A percentile compares a stretch with the other conserved stretches of the same genome.
phyloP scores from a whole-genome alignment of 2,797 vertebrate genomes.

The Podarcis lilfordi region DNA sequence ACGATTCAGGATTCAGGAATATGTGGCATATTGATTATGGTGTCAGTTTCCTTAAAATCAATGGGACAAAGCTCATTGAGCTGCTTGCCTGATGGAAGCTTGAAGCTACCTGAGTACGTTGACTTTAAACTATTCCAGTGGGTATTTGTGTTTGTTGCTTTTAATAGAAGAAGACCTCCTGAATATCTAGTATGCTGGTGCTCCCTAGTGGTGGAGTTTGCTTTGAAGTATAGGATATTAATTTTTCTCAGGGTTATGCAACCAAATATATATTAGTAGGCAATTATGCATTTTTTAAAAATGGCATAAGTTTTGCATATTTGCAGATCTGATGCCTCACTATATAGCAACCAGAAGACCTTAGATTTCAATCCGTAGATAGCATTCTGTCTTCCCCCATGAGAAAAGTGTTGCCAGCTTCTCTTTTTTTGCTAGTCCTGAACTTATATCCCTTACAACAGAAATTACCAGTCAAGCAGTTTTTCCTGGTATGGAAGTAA shows the following conservation, averaged over 20 bases:
- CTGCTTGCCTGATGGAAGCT: background rate
- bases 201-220: slow-evolving; percentile 64
- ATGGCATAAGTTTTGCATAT: background rate
- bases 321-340: background rate
- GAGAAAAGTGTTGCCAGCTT: background rate
- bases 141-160: background rate
- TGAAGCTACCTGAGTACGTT: slow-evolving; percentile 41
- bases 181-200: slow-evolving; percentile 45
- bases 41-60: background rate
- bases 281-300: background rate
- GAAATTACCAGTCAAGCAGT: background rate
- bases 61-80: background rate
- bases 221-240: background rate
- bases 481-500: background rate
- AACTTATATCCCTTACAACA: background rate
- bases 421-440: background rate
- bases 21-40: background rate
- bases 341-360: background rate
- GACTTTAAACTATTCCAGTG: background rate
- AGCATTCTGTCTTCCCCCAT: background rate
- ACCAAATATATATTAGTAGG: background rate
- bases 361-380: background rate
- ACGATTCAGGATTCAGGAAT: background rate
- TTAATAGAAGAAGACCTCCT: background rate
- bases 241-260: background rate